Conservation (phyloP, 2,113 vertebrate species). For the Indri indri region DNA sequence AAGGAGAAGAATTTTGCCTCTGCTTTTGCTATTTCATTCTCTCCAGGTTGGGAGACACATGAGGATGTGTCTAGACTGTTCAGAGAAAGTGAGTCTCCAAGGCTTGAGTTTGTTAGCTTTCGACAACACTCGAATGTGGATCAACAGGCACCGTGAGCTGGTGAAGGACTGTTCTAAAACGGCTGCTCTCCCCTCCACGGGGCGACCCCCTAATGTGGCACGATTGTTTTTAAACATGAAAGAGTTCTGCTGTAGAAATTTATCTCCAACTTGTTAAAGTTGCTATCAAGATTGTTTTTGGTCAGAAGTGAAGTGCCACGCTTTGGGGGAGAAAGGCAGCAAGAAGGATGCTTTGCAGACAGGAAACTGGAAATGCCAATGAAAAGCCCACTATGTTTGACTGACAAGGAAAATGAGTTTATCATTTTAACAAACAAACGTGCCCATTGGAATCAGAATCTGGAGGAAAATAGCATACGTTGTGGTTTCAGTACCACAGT, state of each 20-base stretch:
- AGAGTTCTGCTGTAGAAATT: not conserved
- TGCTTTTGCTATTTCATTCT: not conserved
- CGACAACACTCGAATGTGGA: not conserved
- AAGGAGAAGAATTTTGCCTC: not conserved
- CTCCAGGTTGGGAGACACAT: not conserved
- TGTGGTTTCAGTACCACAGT: not conserved
- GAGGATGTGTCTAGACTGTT: not conserved
- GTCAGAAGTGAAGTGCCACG: not conserved
- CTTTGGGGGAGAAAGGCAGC: not conserved
- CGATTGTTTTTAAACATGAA: not conserved
- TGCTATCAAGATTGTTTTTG: constrained; percentile 23
- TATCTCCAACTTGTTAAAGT: constrained; percentile 25
- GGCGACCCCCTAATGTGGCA: not conserved
- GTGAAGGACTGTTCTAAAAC: not conserved
- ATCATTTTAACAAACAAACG: not conserved
- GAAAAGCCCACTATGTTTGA: not conserved
- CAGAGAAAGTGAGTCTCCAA: not conserved
- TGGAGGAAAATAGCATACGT: not conserved
- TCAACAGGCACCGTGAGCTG: not conserved
- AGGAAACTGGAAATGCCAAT: constrained; percentile 60
- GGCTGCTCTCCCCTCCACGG: not conserved
- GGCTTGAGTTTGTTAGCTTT: not conserved
- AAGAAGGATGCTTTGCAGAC: not conserved
- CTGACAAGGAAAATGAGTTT: not conserved
- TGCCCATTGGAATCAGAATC: not conserved